Conservation (phyloP, 2,888 invertebrate genomes). For the Thumatha senex region DNA sequence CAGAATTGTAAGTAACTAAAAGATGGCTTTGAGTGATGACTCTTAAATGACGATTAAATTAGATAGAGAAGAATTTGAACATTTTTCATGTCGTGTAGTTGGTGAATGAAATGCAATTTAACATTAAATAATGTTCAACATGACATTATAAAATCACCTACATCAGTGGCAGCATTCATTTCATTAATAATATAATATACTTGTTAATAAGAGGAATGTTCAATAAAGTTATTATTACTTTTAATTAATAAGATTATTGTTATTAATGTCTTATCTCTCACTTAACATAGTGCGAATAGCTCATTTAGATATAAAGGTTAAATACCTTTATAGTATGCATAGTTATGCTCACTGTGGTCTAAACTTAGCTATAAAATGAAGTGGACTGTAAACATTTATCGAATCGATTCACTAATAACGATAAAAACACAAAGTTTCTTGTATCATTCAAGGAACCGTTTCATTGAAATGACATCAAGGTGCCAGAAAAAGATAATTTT, state of each 20-base stretch:
- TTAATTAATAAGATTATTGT: constrained; percentile 9
- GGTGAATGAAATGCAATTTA: too few relatives aligned
- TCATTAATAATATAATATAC: too few relatives aligned
- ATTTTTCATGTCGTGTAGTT: too few relatives aligned
- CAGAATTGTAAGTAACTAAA: too few relatives aligned
- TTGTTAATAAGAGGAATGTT: neutral
- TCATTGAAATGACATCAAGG: constrained; percentile 39
- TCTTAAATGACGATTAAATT: too few relatives aligned
- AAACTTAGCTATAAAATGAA: constrained; percentile 44
- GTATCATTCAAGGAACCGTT: constrained; percentile 54
- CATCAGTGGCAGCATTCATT: too few relatives aligned
- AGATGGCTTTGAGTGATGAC: too few relatives aligned
- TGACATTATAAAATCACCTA: too few relatives aligned
- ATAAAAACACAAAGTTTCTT: constrained; percentile 46
- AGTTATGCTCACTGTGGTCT: constrained; percentile 31
- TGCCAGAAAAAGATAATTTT: constrained; percentile 24
- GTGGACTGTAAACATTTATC: constrained; percentile 41
- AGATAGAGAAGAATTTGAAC: too few relatives aligned
- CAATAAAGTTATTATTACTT: constrained; percentile 5
- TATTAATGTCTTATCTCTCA: constrained; percentile 20
- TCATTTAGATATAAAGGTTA: constrained; percentile 15
- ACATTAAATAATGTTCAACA: too few relatives aligned
- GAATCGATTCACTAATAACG: constrained; percentile 46
- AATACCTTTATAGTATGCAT: too few relatives aligned
- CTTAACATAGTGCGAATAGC: constrained; percentile 13